These are phyloP conservation scores for Aspiorhynchus laticeps DNA, from an alignment of 2,113 vertebrate genomes.

Conservation along the genomic window DNA sequence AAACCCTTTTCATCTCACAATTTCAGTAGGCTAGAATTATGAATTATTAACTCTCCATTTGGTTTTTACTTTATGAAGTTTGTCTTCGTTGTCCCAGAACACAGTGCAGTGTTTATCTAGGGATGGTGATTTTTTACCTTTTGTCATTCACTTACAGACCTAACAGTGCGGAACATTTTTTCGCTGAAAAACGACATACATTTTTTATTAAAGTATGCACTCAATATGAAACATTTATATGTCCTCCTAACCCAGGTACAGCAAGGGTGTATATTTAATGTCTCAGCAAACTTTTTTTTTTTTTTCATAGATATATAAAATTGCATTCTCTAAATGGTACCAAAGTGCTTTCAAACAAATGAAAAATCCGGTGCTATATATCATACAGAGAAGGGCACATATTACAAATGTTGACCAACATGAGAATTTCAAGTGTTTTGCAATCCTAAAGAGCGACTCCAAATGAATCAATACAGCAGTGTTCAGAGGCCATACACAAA, in stretches of 20 bases:
- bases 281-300: background rate
- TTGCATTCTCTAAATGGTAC: background rate
- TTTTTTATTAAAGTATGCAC: conserved; percentile 51
- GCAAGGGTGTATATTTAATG: background rate
- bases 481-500: background rate
- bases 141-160: conserved; percentile 39
- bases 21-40: conserved; percentile 34
- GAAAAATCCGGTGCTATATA: background rate
- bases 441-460: background rate
- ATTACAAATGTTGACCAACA: background rate
- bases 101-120: conserved; percentile 29
- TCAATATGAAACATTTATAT: conserved; percentile 55
- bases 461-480: background rate
- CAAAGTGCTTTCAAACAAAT: background rate
- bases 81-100: conserved; percentile 13
- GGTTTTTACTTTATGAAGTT: conserved; percentile 43
- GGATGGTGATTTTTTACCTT: conserved; percentile 25
- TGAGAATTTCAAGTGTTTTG: background rate
- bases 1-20: conserved; percentile 25
- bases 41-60: conserved; percentile 54
- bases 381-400: background rate
- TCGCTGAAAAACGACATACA: conserved; percentile 44
- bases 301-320: background rate
- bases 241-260: conserved; percentile 29
- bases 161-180: background rate